Evolutionary conservation across 2,113 vertebrate genomes (phyloP).

Genomic region (Coturnix japonica): DNA sequence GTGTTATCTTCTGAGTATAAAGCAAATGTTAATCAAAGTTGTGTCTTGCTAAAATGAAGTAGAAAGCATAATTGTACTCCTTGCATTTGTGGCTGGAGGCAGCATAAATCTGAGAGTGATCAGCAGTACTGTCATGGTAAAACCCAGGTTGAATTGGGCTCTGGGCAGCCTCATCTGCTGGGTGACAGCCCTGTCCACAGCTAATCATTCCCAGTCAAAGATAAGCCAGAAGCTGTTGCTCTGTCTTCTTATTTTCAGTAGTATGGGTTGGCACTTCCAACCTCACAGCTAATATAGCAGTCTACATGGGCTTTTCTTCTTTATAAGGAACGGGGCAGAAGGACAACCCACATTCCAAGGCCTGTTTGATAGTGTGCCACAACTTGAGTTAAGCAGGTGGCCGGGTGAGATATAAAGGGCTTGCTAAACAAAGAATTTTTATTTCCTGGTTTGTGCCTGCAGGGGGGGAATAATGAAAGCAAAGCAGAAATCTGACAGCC

Average conservation of each 20-base stretch:
- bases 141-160: too few species aligned
- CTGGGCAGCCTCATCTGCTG: too few species aligned
- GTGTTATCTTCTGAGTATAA: background rate
- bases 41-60: background rate
- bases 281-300: background rate
- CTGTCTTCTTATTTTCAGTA: background rate
- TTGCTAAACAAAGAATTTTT: conserved; percentile 74
- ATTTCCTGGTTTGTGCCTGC: conserved; percentile 72
- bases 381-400: conserved; percentile 75
- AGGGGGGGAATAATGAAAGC: conserved; percentile 75
- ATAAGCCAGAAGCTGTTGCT: background rate
- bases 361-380: conserved; percentile 61
- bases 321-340: background rate
- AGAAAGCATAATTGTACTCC: background rate
- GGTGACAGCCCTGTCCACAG: too few species aligned
- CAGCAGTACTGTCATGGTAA: background rate
- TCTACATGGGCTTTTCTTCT: background rate
- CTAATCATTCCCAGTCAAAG: background rate
- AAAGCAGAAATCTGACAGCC: conserved; percentile 65
- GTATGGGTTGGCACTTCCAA: background rate
- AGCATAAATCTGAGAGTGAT: accelerated
- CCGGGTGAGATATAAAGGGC: conserved; percentile 68
- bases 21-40: conserved; percentile 18
- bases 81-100: background rate
- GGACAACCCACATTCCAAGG: background rate